Conservation (phyloP, 2,113 vertebrate species). For the Leptobrachium leishanense region DNA sequence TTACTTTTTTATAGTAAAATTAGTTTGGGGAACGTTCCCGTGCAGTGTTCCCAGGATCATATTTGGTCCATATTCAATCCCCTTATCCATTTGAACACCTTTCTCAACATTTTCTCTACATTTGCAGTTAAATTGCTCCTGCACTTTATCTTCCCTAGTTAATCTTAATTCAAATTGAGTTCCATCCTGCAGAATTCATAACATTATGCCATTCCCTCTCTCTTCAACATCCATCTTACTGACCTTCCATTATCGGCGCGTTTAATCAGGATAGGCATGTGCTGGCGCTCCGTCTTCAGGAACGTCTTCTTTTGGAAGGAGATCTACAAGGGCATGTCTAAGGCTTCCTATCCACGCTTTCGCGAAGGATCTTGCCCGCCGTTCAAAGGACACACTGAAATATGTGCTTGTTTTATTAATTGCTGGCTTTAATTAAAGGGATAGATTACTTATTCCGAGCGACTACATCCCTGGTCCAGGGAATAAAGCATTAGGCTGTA, state of each 20-base stretch:
- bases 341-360: neutral
- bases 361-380: constrained; percentile 22
- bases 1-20: too few species aligned
- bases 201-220: constrained; percentile 22
- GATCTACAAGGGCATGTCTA: constrained; percentile 30
- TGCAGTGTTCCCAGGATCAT: too few species aligned
- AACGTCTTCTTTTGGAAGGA: constrained; percentile 29
- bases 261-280: constrained; percentile 27
- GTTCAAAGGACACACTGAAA: neutral
- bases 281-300: constrained; percentile 10
- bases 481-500: constrained; percentile 4
- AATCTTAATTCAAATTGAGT: constrained; percentile 39
- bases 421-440: constrained; percentile 26
- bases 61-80: too few species aligned
- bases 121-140: constrained; percentile 1
- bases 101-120: constrained; percentile 4
- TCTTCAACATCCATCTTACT: constrained; percentile 24
- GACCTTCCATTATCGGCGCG: constrained; percentile 37
- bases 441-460: constrained; percentile 16
- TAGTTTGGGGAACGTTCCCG: too few species aligned
- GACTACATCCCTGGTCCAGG: constrained; percentile 10
- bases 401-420: constrained; percentile 33
- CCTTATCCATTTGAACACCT: neutral
- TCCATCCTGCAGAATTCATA: constrained; percentile 31
- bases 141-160: constrained; percentile 28